A percentile compares a stretch with the other conserved stretches of the same genome.
These are phyloP conservation scores for Drosophila willistoni DNA, from an alignment of 1,140 invertebrate genomes.

Conservation along the genomic window DNA sequence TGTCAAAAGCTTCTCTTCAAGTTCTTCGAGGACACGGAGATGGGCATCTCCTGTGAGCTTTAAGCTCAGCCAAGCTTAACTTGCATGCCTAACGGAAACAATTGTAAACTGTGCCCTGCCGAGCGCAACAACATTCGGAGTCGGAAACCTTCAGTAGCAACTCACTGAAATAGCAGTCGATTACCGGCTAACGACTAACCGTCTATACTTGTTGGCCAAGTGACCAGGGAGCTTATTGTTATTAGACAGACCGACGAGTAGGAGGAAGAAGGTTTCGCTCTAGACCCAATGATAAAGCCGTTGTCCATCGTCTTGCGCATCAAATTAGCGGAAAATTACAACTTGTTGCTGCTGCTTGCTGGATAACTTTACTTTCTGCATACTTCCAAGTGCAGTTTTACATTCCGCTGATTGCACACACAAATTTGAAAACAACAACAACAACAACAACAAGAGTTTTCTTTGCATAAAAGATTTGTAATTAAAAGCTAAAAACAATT, in stretches of 20 bases:
- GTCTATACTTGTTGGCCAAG: constrained; percentile 37
- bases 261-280: constrained; percentile 6
- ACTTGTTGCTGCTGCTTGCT: constrained; percentile 41
- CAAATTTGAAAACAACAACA: constrained; percentile 40
- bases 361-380: constrained; percentile 46
- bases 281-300: constrained; percentile 28
- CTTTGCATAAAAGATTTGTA: constrained; percentile 52
- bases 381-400: constrained; percentile 48
- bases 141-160: constrained; percentile 13
- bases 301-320: constrained; percentile 56
- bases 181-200: neutral
- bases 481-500: constrained; percentile 66
- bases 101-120: constrained; percentile 32
- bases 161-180: neutral
- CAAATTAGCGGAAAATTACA: constrained; percentile 80
- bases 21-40: neutral
- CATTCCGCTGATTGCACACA: constrained; percentile 66
- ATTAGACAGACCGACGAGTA: neutral
- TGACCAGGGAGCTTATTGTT: constrained; percentile 29
- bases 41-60: constrained; percentile 11
- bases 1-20: neutral
- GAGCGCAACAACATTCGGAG: constrained; percentile 70
- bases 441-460: neutral
- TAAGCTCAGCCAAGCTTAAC: constrained; percentile 33
- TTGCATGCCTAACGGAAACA: constrained; percentile 40